Evolutionary conservation across 92 coral and sea anemone genomes (phyloP).

Genomic region (Montipora capitata): DNA sequence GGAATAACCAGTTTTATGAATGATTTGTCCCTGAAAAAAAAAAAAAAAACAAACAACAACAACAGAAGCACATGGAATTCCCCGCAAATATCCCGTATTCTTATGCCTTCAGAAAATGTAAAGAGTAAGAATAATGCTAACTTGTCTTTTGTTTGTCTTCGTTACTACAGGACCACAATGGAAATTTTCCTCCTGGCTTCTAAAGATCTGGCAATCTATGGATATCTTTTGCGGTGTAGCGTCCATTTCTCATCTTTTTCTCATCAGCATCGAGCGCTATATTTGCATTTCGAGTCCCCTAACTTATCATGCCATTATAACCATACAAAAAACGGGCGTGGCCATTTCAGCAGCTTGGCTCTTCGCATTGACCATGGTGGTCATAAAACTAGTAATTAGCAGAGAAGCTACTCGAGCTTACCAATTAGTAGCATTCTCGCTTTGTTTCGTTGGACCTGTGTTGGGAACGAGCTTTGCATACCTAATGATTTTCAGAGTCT

Average conservation of each 20-base stretch:
- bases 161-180: constrained; percentile 73
- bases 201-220: constrained; percentile 84
- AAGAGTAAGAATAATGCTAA: too few species aligned
- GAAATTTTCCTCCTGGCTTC: constrained; percentile 71
- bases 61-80: too few species aligned
- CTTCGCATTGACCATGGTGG: constrained; percentile 75
- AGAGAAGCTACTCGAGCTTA: constrained; percentile 73
- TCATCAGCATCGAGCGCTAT: constrained; percentile 93
- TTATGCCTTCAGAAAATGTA: too few species aligned
- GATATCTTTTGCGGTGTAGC: constrained; percentile 93
- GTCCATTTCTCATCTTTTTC: constrained; percentile 85
- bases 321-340: constrained; percentile 73
- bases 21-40: too few species aligned
- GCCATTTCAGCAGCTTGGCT: constrained; percentile 83
- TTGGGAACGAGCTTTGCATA: constrained; percentile 87
- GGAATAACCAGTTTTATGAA: too few species aligned
- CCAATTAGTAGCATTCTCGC: constrained; percentile 81
- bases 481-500: constrained; percentile 93
- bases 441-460: constrained; percentile 89
- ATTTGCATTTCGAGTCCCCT: constrained; percentile 93
- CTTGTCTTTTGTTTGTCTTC: neutral
- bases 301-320: constrained; percentile 85
- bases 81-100: too few species aligned
- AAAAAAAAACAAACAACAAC: too few species aligned
- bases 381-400: constrained; percentile 70